Evolutionary conservation across 2,113 vertebrate species (phyloP), one percentile per base, ranked within the genome.

Genomic region (Terrapene triunguis): DNA sequence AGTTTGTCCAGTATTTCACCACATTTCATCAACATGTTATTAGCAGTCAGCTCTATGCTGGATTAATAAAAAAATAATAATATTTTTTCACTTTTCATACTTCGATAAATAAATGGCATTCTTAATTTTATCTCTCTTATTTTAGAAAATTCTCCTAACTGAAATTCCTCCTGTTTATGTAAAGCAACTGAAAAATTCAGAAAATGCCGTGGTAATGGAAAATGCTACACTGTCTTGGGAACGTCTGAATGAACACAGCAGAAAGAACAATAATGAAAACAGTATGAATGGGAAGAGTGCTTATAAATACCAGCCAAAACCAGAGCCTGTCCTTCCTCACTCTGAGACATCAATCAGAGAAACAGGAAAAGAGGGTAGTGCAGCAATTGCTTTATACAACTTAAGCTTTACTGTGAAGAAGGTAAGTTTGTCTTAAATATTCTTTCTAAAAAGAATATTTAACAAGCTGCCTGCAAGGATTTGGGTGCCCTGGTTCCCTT

Each of bases 221-320:
- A 98, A 98, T 25, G 99, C 99, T 6, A 98, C 98, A 10, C 94
- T 99, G 76, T 98, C 97, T 24, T 99, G 99, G 99, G 96, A 94
- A 35, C 94, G 32, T 54, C 79, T 92, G 72, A 42, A 94, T 24
- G 93, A 91, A 85, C 17, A 50, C 51, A 35, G n/a, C 32, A 35
- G 32, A 47, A 94, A 86, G 79, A 85, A 25, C 35, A 35, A 69
- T 14, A 54, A 59, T 8, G 44, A 53, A 27, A 89, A 82, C 53
- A 29, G 48, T 9, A 54, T 65, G n/a, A 94, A 85, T 4, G 47
- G 51, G 12, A 80, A 89, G 65, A 89, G 11, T 27, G 5, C 5
- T 32, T 6, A n/a, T 51, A 79, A 86, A 65, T 27, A 29, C 38
- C 53, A 57, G 13, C 25, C 82, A 47, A 59, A 47, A 59, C 22